phyloP scores from a whole-genome alignment of 2,888 invertebrate genomes.

The Scaptomyza caliginosa region DNA sequence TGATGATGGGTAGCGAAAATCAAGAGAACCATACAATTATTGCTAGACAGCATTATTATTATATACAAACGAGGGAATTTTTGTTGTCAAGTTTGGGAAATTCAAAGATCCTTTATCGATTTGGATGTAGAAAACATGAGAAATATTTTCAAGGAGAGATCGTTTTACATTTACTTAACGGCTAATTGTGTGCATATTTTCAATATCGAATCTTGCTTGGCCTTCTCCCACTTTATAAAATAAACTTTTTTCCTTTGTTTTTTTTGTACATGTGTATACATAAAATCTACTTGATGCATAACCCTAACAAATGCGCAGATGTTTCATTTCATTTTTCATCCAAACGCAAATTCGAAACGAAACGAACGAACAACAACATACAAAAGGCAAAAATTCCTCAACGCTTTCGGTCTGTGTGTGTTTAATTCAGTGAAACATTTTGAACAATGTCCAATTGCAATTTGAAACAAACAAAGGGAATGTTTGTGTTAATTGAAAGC shows the following conservation, averaged over 20 bases:
- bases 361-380: slow-evolving; percentile 15
- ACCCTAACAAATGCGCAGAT: slow-evolving; percentile 74
- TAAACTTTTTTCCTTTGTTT: neutral
- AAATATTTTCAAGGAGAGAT: slow-evolving; percentile 17
- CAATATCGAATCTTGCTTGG: slow-evolving; percentile 10
- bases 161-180: neutral
- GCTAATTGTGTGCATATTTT: neutral
- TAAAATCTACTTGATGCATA: slow-evolving; percentile 64
- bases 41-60: slow-evolving; percentile 18
- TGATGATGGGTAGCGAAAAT: slow-evolving; percentile 9
- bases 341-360: slow-evolving; percentile 10
- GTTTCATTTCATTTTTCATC: slow-evolving; percentile 62
- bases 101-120: neutral
- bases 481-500: slow-evolving; percentile 80
- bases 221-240: slow-evolving; percentile 17
- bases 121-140: neutral
- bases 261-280: slow-evolving; percentile 8
- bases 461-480: slow-evolving; percentile 78
- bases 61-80: neutral
- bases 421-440: slow-evolving; percentile 72
- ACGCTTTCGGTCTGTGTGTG: slow-evolving; percentile 45
- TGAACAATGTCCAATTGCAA: slow-evolving; percentile 74
- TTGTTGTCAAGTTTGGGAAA: neutral
- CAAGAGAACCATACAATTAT: slow-evolving; percentile 24
- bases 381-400: slow-evolving; percentile 56